Percentiles rank a stretch among this genome's conserved stretches.
These are phyloP conservation scores for Scaptomyza pallida DNA, from an alignment of 1,140 invertebrate species.

Conservation along the genomic window DNA sequence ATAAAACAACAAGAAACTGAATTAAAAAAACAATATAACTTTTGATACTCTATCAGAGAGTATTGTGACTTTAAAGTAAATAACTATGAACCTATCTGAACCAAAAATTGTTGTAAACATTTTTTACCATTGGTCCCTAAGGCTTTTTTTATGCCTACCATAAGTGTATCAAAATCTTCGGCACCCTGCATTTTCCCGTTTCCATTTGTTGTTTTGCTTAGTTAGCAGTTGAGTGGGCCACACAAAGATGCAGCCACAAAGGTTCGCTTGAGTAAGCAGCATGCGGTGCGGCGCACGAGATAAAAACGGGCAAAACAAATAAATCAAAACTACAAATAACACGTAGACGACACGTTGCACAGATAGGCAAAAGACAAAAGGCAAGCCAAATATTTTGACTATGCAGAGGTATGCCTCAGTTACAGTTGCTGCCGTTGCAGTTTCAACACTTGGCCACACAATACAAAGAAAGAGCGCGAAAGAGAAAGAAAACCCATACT, in stretches of 20 bases:
- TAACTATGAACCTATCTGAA: too few species aligned
- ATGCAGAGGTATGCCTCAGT: constrained; percentile 53
- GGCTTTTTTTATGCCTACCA: neutral
- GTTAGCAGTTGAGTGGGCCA: constrained; percentile 41
- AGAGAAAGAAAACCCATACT: constrained; percentile 34
- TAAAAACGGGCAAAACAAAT: constrained; percentile 68
- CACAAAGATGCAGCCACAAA: constrained; percentile 59
- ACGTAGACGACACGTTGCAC: constrained; percentile 68
- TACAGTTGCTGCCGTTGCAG: constrained; percentile 26
- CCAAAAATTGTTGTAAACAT: neutral
- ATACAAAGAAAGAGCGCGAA: neutral
- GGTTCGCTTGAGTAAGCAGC: constrained; percentile 39
- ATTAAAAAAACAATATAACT: constrained; percentile 54
- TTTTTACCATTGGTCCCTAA: neutral
- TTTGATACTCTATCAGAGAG: neutral
- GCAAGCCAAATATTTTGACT: constrained; percentile 33
- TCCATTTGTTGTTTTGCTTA: constrained; percentile 12
- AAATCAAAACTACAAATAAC: constrained; percentile 75
- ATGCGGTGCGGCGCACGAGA: constrained; percentile 36
- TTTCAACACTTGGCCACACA: constrained; percentile 60
- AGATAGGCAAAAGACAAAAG: constrained; percentile 24
- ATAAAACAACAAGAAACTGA: constrained; percentile 20
- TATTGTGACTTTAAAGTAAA: too few species aligned
- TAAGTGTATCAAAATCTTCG: constrained; percentile 6
- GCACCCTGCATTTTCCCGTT: neutral